phyloP scores from a whole-genome alignment of 2,888 invertebrate genomes.

The Campoplex capitator region DNA sequence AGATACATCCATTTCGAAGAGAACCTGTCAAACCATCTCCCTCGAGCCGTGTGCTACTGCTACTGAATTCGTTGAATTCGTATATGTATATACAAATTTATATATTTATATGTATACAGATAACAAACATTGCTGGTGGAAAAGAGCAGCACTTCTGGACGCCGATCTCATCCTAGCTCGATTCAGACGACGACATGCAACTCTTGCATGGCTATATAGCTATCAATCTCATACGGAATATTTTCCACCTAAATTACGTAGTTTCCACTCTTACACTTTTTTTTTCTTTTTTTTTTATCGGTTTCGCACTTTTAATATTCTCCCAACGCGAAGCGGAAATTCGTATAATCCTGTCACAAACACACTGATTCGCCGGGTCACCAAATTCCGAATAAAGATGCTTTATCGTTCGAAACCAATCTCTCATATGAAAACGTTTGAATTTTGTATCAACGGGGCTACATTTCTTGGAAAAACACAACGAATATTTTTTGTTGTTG shows the following conservation, averaged over 20 bases:
- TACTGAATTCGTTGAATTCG: background rate
- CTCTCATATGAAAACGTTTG: no score
- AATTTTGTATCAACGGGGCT: no score
- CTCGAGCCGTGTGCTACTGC: constrained; percentile 32
- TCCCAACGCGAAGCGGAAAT: background rate
- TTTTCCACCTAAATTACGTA: background rate
- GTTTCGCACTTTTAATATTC: background rate
- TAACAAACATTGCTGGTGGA: constrained; percentile 43
- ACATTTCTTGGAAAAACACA: background rate
- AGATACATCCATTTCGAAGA: constrained; percentile 76
- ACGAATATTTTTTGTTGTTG: background rate
- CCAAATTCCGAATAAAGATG: no score
- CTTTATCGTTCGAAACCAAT: no score
- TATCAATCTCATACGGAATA: background rate
- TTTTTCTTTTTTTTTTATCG: background rate
- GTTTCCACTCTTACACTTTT: background rate
- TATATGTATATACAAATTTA: constrained; percentile 11
- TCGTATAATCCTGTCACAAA: no score
- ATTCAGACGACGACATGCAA: constrained; percentile 28
- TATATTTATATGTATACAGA: background rate
- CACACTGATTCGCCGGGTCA: no score
- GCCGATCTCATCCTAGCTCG: constrained; percentile 55
- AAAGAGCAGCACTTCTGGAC: constrained; percentile 54
- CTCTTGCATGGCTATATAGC: background rate
- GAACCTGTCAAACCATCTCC: constrained; percentile 63